phyloP scores from a whole-genome alignment of 2,888 invertebrate genomes.

The Zelleria hepariella region DNA sequence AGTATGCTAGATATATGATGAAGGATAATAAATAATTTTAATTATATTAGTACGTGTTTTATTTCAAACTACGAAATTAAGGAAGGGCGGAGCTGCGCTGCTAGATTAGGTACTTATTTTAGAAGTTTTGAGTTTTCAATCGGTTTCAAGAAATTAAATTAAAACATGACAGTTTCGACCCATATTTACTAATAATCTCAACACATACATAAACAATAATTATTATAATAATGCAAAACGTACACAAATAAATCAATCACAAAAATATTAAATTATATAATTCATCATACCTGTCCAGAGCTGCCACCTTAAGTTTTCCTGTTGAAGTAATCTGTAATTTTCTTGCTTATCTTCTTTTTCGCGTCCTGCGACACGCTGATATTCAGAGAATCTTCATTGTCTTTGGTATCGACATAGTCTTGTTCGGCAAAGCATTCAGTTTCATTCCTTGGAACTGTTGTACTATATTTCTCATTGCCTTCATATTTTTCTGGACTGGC shows the following conservation, averaged over 20 bases:
- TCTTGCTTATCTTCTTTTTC: slow-evolving; percentile 44
- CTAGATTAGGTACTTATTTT: too few relatives aligned
- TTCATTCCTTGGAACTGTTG: not conserved
- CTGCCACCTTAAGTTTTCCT: slow-evolving; percentile 29
- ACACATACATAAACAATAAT: too few relatives aligned
- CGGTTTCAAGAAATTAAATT: too few relatives aligned
- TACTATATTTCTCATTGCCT: not conserved
- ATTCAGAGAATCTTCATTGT: not conserved
- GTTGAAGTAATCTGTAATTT: slow-evolving; percentile 60
- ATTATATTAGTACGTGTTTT: slow-evolving; percentile 55
- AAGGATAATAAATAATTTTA: slow-evolving; percentile 75
- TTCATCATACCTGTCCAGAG: not conserved
- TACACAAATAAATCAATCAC: not conserved
- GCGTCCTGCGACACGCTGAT: slow-evolving; percentile 18
- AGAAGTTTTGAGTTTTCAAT: too few relatives aligned
- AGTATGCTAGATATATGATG: slow-evolving; percentile 74
- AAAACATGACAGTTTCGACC: too few relatives aligned
- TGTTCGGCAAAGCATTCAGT: not conserved
- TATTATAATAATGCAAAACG: too few relatives aligned
- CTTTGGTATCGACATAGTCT: not conserved
- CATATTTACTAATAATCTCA: too few relatives aligned
- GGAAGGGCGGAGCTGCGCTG: too few relatives aligned
- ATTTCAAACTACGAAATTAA: not conserved
- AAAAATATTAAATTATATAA: not conserved
- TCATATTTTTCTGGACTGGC: not conserved